Percentiles rank a stretch among this genome's conserved stretches.
These are phyloP conservation scores for Romanogobio albipinnatus DNA, from an alignment of 2,113 vertebrate species.

Conservation along the genomic window DNA sequence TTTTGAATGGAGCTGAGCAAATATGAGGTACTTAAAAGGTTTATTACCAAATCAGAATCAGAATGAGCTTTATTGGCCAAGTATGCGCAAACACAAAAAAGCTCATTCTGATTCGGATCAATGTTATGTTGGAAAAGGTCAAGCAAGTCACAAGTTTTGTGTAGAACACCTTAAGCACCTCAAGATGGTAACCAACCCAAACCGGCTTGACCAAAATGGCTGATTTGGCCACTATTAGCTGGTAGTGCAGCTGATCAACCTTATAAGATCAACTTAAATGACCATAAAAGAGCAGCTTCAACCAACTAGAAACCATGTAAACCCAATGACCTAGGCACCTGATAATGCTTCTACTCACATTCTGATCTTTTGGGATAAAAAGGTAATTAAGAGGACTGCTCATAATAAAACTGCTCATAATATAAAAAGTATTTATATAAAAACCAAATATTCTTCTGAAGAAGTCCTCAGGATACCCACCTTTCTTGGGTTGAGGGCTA, in stretches of 20 bases:
- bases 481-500: conserved; percentile 62
- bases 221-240: neutral
- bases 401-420: neutral
- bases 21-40: neutral
- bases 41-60: neutral
- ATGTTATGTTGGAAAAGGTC: neutral
- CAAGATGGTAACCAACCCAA: neutral
- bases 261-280: neutral
- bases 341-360: neutral
- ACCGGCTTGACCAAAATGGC: neutral
- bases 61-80: too few relatives aligned
- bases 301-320: neutral
- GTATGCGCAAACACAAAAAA: too few relatives aligned
- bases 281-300: neutral
- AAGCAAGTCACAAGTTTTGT: neutral
- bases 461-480: conserved; percentile 40
- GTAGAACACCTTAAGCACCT: neutral
- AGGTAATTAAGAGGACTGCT: neutral
- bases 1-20: neutral
- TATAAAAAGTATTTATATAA: neutral
- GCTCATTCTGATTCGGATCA: neutral
- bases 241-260: neutral
- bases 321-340: neutral
- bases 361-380: neutral
- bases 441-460: neutral